Evolutionary conservation across 2,888 invertebrate genomes (phyloP).

Genomic region (Allygus modestus): DNA sequence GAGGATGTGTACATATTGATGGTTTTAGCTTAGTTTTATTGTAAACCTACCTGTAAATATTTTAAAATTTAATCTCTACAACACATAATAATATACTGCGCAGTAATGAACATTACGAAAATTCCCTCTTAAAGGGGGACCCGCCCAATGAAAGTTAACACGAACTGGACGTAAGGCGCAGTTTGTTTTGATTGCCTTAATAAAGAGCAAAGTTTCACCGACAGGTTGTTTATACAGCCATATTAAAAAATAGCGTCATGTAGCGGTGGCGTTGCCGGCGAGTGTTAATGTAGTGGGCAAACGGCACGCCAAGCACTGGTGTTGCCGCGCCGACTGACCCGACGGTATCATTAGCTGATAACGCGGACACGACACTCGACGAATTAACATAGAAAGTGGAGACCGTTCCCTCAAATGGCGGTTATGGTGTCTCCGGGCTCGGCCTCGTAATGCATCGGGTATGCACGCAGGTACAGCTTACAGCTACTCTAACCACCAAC

Average conservation of each 20-base stretch:
- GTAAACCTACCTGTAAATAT: too few relatives aligned
- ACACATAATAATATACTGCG: too few relatives aligned
- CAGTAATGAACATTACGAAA: too few relatives aligned
- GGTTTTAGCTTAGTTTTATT: too few relatives aligned
- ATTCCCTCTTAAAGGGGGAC: neutral
- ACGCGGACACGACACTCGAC: constrained; percentile 35
- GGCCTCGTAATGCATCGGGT: neutral
- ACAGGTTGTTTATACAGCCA: neutral
- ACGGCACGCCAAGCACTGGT: neutral
- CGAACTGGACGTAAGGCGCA: neutral
- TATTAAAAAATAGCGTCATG: neutral
- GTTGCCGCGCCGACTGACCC: neutral
- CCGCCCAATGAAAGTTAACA: constrained; percentile 3
- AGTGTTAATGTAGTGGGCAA: too few relatives aligned
- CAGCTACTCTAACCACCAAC: too few relatives aligned
- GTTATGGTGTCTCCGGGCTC: neutral
- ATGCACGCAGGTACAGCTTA: too few relatives aligned
- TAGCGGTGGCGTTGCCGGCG: neutral
- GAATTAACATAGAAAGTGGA: constrained; percentile 53
- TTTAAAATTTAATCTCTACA: too few relatives aligned
- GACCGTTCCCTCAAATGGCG: neutral
- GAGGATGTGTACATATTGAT: too few relatives aligned
- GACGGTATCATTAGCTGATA: constrained; percentile 38
- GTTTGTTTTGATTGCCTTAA: constrained; percentile 26
- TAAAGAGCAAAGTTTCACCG: constrained; percentile 12